Evolutionary conservation across 1,140 invertebrate genomes (phyloP), one percentile per base, ranked within the genome.

Genomic region (Nasonia giraulti): DNA sequence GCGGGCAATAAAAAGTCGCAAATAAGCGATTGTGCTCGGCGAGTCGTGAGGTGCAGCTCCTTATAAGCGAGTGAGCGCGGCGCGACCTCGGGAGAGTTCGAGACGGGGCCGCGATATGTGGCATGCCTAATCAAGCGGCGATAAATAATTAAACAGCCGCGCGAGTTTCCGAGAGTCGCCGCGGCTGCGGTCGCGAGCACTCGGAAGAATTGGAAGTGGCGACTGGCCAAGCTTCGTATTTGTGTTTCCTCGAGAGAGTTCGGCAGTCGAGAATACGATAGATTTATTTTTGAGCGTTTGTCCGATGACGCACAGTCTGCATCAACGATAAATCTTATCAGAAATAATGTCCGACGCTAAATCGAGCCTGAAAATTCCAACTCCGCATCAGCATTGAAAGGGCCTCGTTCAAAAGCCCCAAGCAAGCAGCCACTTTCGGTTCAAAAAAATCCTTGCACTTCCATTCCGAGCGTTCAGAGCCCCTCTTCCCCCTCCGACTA

Each of bases 61-160:
- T 62, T 80, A 80, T 90, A 89, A 88, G 89, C 89, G 88, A 88
- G 88, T 0, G 10, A 8, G 40, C 8, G 47, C 47, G 12, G 40
- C 40, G 47, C 47, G 12, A 0, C 47, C 12, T 62, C 55, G 55
- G 5, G 55, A 20, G 17, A 20, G 55, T 17, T 20, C 55, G 4
- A 20, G 20, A 20, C 14, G 55, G 55, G 1, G 6, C 27, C 27
- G 20, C 86, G 83, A 87, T 85, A 88, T 88, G 27, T 27, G 87
- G 82, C 86, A 88, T 87, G 82, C 87, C 86, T 86, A 88, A 87
- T 90, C 87, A 87, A 83, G 86, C 80, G 87, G 87, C n/a, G 55
- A 91, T 91, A 90, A 90, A 91, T 91, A 91, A 91, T 91, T 91
- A 90, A 91, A 87, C 88, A 89, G 88, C 77, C 23, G 50, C 23